Evolutionary conservation across 1,140 invertebrate species (phyloP).

Genomic region (Muscidifurax raptorellus): DNA sequence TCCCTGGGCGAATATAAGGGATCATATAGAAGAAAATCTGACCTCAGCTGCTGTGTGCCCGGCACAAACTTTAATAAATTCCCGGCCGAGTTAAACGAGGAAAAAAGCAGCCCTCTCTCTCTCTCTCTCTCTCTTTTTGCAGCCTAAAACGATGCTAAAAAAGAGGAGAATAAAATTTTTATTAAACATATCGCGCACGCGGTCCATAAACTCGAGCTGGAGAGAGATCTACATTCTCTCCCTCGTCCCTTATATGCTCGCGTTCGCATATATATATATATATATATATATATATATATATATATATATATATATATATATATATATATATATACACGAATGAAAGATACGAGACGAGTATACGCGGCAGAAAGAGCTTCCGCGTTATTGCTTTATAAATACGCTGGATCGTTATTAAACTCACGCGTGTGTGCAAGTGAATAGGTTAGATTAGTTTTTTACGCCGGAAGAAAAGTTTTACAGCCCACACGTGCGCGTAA

Average conservation of each 20-base stretch:
- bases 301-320: no score
- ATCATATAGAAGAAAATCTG: background rate
- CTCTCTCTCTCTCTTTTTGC: background rate
- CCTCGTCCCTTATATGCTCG: background rate
- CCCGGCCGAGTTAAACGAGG: conserved; percentile 24
- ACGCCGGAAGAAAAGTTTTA: background rate
- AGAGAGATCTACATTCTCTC: background rate
- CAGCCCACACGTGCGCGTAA: background rate
- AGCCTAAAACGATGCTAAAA: conserved; percentile 16
- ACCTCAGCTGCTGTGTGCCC: background rate
- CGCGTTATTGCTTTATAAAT: conserved; percentile 19
- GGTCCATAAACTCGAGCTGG: conserved; percentile 2
- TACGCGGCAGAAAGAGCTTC: no score
- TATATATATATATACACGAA: no score
- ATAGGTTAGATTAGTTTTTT: background rate
- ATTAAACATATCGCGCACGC: conserved; percentile 36
- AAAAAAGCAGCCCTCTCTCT: background rate
- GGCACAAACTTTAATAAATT: conserved; percentile 44
- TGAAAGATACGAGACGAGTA: background rate
- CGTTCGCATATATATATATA: no score
- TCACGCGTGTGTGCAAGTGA: background rate
- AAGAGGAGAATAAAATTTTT: conserved; percentile 27
- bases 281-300: no score
- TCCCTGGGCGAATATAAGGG: background rate
- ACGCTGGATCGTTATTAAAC: conserved; percentile 1